Percentiles rank a stretch among this genome's conserved stretches.
phyloP scores from a whole-genome alignment of 2,888 invertebrate species.

The Xestia sexstrigata region DNA sequence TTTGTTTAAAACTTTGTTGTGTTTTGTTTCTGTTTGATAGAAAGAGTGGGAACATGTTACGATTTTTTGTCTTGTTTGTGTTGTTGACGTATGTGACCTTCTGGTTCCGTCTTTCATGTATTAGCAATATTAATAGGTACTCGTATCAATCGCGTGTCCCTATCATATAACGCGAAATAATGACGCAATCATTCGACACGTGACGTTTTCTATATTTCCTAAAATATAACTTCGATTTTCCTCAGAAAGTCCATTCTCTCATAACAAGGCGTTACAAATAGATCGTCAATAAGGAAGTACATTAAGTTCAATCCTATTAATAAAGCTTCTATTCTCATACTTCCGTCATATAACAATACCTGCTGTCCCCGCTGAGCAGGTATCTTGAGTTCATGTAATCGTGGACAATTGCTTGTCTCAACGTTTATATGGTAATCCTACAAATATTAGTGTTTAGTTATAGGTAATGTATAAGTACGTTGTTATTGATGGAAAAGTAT shows the following conservation, averaged over 20 bases:
- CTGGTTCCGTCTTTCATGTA: background rate
- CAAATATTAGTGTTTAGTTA: background rate
- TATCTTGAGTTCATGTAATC: slow-evolving; percentile 32
- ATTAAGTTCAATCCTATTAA: slow-evolving; percentile 40
- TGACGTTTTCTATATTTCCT: slow-evolving; percentile 1
- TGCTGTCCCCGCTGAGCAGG: background rate
- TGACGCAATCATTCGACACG: background rate
- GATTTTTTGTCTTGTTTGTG: too few species aligned
- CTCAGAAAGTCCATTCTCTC: slow-evolving; percentile 9
- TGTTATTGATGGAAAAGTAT: background rate
- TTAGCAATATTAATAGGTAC: background rate
- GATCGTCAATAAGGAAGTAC: slow-evolving; percentile 31
- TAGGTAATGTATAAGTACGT: background rate
- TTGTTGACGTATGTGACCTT: background rate
- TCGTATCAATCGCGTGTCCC: background rate
- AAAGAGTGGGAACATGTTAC: background rate
- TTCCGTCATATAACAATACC: slow-evolving; percentile 36
- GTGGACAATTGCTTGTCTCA: background rate
- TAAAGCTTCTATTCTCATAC: slow-evolving; percentile 26
- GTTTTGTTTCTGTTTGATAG: slow-evolving; percentile 13
- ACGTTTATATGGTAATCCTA: slow-evolving; percentile 13
- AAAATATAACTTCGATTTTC: slow-evolving; percentile 17
- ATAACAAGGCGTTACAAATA: slow-evolving; percentile 24
- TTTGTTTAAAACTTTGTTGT: background rate
- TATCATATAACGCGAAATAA: background rate